A percentile compares a stretch with the other conserved stretches of the same genome.
phyloP scores from a whole-genome alignment of 37 sponge, comb jelly and placozoan genomes.

The Beroe forskalii region DNA sequence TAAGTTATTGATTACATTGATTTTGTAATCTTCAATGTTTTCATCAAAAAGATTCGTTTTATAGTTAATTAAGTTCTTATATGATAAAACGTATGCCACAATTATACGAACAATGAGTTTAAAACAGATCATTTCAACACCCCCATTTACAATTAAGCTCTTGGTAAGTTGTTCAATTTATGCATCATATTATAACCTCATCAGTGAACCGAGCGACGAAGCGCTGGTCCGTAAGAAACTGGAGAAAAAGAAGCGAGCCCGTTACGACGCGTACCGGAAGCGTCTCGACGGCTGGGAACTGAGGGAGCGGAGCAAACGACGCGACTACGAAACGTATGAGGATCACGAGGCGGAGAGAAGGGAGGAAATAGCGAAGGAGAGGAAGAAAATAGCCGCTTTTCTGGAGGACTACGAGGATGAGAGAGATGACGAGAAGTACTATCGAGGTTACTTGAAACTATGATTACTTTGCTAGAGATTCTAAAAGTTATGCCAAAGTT shows the following conservation, averaged over 20 bases:
- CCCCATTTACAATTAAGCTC: too few species aligned
- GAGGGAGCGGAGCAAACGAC: conserved; percentile 77
- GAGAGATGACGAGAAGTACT: conserved; percentile 88
- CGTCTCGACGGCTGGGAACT: conserved; percentile 76
- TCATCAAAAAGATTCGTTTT: too few species aligned
- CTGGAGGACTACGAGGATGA: conserved; percentile 93
- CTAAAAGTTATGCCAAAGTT: too few species aligned
- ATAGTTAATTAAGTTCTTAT: too few species aligned
- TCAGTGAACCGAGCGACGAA: conserved; percentile 61
- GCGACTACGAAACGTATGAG: conserved; percentile 75
- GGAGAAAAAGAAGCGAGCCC: conserved; percentile 24
- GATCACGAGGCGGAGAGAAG: conserved; percentile 75
- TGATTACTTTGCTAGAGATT: too few species aligned
- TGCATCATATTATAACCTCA: too few species aligned
- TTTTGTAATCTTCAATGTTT: too few species aligned
- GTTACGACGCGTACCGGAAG: conserved; percentile 62
- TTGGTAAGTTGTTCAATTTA: too few species aligned
- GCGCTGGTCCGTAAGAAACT: conserved; percentile 55
- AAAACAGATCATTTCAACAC: too few species aligned
- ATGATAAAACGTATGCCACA: too few species aligned
- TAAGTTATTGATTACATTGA: conserved; percentile 34
- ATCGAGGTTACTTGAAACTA: too few species aligned
- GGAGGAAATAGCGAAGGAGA: conserved; percentile 74
- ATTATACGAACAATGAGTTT: too few species aligned
- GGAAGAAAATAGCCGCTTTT: conserved; percentile 68